Percentiles rank a stretch among this genome's conserved stretches.
phyloP scores from a whole-genome alignment of 2,888 invertebrate genomes.

The Saturnia japonica region DNA sequence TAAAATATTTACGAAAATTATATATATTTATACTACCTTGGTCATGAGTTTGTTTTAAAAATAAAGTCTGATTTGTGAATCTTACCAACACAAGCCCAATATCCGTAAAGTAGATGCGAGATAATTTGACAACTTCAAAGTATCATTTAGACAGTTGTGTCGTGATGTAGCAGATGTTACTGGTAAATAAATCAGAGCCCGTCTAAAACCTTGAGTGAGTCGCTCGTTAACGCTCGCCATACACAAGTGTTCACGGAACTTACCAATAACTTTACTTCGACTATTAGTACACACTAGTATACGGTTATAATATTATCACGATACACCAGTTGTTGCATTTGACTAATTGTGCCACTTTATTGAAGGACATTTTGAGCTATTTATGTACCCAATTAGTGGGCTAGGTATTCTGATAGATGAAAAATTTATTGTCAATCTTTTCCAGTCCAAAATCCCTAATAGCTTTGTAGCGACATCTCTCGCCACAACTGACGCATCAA shows the following conservation, averaged over 20 bases:
- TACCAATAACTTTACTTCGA: conserved; percentile 43
- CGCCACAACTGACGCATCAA: no score
- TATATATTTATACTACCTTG: not conserved
- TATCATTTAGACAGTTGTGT: conserved; percentile 67
- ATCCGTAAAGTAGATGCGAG: conserved; percentile 56
- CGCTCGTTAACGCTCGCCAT: conserved; percentile 58
- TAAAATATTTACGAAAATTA: no score
- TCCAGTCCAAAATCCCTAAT: no score
- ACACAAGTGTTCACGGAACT: conserved; percentile 49
- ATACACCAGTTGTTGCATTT: conserved; percentile 35
- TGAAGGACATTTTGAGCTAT: not conserved
- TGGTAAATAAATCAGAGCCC: conserved; percentile 68
- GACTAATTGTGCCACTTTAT: not conserved
- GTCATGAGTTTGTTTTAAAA: not conserved
- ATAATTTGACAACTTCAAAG: conserved; percentile 77
- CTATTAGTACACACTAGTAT: conserved; percentile 42
- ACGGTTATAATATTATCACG: conserved; percentile 33
- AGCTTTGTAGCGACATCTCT: no score
- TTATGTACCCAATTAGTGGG: not conserved
- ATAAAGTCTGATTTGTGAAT: not conserved
- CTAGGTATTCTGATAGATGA: not conserved
- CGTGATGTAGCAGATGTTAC: conserved; percentile 63
- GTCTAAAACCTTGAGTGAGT: conserved; percentile 65
- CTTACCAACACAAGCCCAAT: conserved; percentile 39
- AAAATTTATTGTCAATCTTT: not conserved